Percentiles rank a stretch among this genome's conserved stretches.
phyloP scores from a whole-genome alignment of 2,797 vertebrate genomes.

The Trichosurus vulpecula region DNA sequence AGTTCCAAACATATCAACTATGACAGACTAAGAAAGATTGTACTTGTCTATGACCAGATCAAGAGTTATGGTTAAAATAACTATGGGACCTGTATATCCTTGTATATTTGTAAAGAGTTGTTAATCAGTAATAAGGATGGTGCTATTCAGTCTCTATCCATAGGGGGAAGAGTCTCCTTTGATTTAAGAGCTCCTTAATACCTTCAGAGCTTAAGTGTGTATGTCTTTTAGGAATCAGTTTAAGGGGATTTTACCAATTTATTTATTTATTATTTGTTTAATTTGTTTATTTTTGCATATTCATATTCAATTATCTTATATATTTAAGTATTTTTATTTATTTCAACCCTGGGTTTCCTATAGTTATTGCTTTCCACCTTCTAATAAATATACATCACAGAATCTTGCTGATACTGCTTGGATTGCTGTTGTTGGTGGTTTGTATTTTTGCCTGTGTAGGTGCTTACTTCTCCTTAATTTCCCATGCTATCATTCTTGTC shows the following conservation, averaged over 20 bases:
- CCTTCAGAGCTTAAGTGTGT: background rate
- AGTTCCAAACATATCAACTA: background rate
- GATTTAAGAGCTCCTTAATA: background rate
- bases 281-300: background rate
- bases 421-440: background rate
- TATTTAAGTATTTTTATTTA: background rate
- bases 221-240: background rate
- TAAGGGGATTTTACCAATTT: background rate
- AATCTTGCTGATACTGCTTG: background rate
- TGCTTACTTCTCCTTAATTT: background rate
- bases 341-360: background rate
- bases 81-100: background rate
- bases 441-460: background rate
- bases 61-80: background rate
- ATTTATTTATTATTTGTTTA: background rate
- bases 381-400: background rate
- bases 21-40: background rate
- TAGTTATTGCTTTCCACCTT: background rate
- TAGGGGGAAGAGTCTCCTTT: background rate
- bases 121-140: background rate
- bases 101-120: background rate
- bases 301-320: background rate
- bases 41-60: background rate
- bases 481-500: slow-evolving; percentile 14
- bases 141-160: background rate